A percentile compares a stretch with the other conserved stretches of the same genome.
Evolutionary conservation across 1,140 invertebrate genomes (phyloP).

Genomic region (Dendroctonus valens): DNA sequence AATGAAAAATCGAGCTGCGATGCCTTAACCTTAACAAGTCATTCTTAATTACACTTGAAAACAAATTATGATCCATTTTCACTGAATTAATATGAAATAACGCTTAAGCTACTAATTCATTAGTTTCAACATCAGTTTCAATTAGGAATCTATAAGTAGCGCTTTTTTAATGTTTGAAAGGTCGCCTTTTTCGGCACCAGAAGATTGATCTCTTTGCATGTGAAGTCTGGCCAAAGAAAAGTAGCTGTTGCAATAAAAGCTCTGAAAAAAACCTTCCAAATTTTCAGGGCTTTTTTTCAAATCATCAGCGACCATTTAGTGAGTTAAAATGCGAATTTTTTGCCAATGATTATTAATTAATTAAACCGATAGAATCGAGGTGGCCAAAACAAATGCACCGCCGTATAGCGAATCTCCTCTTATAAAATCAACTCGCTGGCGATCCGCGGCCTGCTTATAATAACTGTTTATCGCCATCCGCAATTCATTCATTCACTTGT

Average conservation of each 20-base stretch:
- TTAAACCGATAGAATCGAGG: no score
- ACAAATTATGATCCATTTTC: slow-evolving; percentile 19
- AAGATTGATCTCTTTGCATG: no score
- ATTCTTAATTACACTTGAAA: slow-evolving; percentile 22
- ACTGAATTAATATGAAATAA: slow-evolving; percentile 17
- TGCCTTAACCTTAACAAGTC: slow-evolving; percentile 1
- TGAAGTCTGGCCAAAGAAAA: no score
- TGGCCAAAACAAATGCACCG: slow-evolving; percentile 16
- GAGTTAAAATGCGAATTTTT: no score
- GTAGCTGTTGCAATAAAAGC: no score
- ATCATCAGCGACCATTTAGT: no score
- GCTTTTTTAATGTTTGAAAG: slow-evolving; percentile 17
- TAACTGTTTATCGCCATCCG: slow-evolving; percentile 33
- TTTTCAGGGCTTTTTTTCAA: no score
- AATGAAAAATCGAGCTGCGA: slow-evolving; percentile 7
- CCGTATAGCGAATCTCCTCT: slow-evolving; percentile 15
- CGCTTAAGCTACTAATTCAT: slow-evolving; percentile 12
- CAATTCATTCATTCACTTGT: slow-evolving; percentile 34
- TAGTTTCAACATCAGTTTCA: slow-evolving; percentile 24
- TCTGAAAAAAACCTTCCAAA: no score
- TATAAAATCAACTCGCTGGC: slow-evolving; percentile 19
- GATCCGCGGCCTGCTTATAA: slow-evolving; percentile 25
- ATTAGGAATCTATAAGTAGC: slow-evolving; percentile 21
- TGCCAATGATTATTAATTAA: no score
- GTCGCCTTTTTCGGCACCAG: background rate